Percentiles rank a stretch among this genome's conserved stretches.
These are phyloP conservation scores for Julus scandinavius DNA, from an alignment of 2,888 invertebrate species.

Conservation along the genomic window DNA sequence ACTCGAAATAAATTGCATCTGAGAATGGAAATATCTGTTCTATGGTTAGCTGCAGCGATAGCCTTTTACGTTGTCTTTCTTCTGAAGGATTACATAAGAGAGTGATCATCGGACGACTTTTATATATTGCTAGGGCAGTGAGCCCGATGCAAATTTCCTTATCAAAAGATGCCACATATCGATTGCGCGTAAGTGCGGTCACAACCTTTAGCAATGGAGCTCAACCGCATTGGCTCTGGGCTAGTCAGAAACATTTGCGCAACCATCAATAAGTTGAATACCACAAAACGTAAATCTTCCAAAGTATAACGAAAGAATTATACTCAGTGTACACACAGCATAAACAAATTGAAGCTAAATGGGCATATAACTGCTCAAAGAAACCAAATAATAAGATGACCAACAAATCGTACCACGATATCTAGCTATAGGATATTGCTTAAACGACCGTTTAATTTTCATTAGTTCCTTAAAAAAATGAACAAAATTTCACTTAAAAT, in stretches of 20 bases:
- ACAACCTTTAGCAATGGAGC: slow-evolving; percentile 18
- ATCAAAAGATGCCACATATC: slow-evolving; percentile 43
- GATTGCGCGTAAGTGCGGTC: slow-evolving; percentile 43
- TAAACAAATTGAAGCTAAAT: background rate
- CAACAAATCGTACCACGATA: too few relatives aligned
- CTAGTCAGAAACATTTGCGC: slow-evolving; percentile 29
- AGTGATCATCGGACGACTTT: slow-evolving; percentile 25
- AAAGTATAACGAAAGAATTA: slow-evolving; percentile 9
- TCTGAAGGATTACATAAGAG: slow-evolving; percentile 33
- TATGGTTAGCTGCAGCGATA: background rate
- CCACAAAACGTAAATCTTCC: slow-evolving; percentile 32
- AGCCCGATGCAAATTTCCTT: slow-evolving; percentile 36
- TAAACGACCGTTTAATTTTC: too few relatives aligned
- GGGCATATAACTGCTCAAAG: too few relatives aligned
- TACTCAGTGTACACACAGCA: background rate
- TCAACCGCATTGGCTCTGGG: slow-evolving; percentile 43
- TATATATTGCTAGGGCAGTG: slow-evolving; percentile 17
- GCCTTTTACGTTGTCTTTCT: slow-evolving; percentile 27
- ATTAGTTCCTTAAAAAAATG: too few relatives aligned
- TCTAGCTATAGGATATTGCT: too few relatives aligned
- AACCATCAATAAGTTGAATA: slow-evolving; percentile 13
- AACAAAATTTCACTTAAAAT: too few relatives aligned
- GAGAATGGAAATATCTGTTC: slow-evolving; percentile 35
- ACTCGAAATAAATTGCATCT: slow-evolving; percentile 42
- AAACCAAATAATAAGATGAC: too few relatives aligned